A percentile compares a stretch with the other conserved stretches of the same genome.
These are phyloP conservation scores for Yponomeuta evonymella DNA, from an alignment of 2,888 invertebrate species.

Conservation along the genomic window DNA sequence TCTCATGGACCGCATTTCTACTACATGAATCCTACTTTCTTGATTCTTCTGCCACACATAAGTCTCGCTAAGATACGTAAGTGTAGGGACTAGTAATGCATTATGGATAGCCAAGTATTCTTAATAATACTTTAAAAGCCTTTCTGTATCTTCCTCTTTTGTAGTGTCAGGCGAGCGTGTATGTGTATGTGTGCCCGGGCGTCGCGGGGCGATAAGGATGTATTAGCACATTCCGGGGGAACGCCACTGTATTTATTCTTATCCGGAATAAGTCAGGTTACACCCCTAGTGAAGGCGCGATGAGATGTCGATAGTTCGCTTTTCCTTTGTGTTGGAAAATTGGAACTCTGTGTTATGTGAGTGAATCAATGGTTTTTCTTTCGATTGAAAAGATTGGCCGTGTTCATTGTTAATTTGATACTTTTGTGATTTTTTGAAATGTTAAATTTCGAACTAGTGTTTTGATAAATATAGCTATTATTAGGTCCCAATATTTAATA, in stretches of 20 bases:
- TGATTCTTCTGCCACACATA: too few species aligned
- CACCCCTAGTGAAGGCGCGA: constrained; percentile 59
- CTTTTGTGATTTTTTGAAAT: too few species aligned
- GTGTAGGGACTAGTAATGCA: too few species aligned
- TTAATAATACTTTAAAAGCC: neutral
- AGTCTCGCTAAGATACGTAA: too few species aligned
- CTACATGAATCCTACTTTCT: too few species aligned
- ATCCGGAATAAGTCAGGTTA: constrained; percentile 73
- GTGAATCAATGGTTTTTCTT: too few species aligned
- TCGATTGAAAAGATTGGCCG: too few species aligned
- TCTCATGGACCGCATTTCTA: too few species aligned
- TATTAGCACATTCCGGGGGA: constrained; percentile 72
- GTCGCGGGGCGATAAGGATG: constrained; percentile 65
- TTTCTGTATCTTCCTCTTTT: neutral
- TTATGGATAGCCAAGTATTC: neutral
- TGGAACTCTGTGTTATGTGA: neutral
- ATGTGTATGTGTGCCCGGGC: constrained; percentile 35
- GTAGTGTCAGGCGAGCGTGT: constrained; percentile 29
- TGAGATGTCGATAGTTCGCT: constrained; percentile 10
- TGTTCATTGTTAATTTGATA: too few species aligned
- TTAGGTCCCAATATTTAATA: too few species aligned
- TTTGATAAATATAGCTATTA: too few species aligned
- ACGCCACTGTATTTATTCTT: constrained; percentile 73
- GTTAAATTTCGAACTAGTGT: too few species aligned
- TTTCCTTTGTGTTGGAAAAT: constrained; percentile 27